These are phyloP conservation scores for Urocitellus parryii DNA, from an alignment of 2,113 vertebrate genomes.

Conservation along the genomic window DNA sequence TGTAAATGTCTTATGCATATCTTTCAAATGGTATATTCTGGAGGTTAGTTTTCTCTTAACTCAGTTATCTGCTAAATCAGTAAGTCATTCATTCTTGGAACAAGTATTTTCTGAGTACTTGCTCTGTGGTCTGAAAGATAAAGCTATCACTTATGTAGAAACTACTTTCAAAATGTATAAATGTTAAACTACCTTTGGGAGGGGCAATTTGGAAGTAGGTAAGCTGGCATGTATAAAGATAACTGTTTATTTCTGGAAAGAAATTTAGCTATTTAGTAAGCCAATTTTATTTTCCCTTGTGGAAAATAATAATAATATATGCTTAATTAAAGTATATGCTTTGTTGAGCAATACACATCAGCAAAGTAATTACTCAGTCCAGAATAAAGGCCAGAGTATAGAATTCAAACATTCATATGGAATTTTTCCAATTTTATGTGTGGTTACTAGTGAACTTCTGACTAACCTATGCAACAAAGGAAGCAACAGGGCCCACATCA, in stretches of 20 bases:
- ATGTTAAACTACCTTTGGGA: conserved; percentile 15
- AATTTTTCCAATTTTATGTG: background rate
- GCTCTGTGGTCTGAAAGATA: conserved; percentile 27
- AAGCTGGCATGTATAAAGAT: background rate
- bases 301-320: conserved; percentile 30
- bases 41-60: background rate
- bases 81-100: background rate
- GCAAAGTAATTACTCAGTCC: background rate
- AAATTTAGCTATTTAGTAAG: conserved; percentile 32
- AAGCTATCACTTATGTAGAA: background rate
- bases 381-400: background rate
- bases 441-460: background rate
- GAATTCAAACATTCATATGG: background rate
- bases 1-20: background rate
- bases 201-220: background rate
- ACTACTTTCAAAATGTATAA: background rate
- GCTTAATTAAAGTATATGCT: conserved; percentile 8
- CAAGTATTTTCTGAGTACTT: conserved; percentile 11
- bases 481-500: background rate
- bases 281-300: background rate
- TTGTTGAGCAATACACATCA: background rate
- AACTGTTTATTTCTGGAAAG: conserved; percentile 35
- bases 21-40: background rate
- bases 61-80: background rate
- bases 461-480: background rate